These are phyloP conservation scores for Austrofundulus limnaeus DNA, from an alignment of 2,113 vertebrate genomes.

Conservation along the genomic window DNA sequence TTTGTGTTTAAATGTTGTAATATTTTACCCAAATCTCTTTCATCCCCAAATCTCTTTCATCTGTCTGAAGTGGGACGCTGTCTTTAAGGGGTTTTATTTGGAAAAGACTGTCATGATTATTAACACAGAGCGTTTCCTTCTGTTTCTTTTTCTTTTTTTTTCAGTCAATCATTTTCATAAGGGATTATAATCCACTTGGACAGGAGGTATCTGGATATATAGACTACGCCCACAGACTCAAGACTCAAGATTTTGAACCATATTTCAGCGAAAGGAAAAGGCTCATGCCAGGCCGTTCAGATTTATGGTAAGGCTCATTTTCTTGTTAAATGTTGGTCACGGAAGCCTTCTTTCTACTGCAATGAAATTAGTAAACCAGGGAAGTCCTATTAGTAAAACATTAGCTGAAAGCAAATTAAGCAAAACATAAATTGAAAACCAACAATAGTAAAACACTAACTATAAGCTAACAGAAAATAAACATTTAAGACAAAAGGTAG, in stretches of 20 bases:
- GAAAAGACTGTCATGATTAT: constrained; percentile 60
- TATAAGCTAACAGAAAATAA: too few species aligned
- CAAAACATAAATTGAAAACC: too few species aligned
- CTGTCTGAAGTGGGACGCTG: constrained; percentile 45
- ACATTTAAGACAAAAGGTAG: too few species aligned
- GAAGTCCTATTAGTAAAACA: constrained; percentile 54
- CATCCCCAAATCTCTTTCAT: constrained; percentile 41
- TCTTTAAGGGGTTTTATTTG: constrained; percentile 34
- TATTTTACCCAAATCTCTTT: constrained; percentile 53
- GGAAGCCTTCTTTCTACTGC: constrained; percentile 26
- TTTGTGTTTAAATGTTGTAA: constrained; percentile 45
- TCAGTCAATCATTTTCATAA: constrained; percentile 90
- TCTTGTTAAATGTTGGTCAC: constrained; percentile 39
- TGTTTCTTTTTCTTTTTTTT: constrained; percentile 57
- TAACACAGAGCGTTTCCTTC: constrained; percentile 66
- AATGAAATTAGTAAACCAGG: constrained; percentile 46
- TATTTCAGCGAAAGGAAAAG: constrained; percentile 86
- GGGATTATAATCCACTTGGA: constrained; percentile 80
- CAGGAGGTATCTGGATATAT: constrained; percentile 91
- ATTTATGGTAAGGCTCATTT: constrained; percentile 83
- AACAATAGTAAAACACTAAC: too few species aligned
- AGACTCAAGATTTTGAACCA: constrained; percentile 84
- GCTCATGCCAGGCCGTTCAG: constrained; percentile 82
- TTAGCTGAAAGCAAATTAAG: too few species aligned
- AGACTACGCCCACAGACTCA: constrained; percentile 87